phyloP scores from a whole-genome alignment of 2,113 vertebrate genomes.

The Carettochelys insculpta region DNA sequence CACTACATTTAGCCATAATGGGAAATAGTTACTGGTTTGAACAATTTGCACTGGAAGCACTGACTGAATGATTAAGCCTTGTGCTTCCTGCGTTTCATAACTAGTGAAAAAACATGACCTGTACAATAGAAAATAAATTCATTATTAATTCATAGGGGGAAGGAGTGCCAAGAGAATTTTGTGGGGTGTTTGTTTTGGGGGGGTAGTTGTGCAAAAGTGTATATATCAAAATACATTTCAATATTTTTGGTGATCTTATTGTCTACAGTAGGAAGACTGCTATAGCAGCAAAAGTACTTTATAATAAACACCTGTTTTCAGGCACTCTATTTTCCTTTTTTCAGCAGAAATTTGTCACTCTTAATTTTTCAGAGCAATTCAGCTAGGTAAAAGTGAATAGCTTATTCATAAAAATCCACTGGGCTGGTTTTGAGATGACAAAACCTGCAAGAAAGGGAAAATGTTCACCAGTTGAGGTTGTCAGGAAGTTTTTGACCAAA shows the following conservation, averaged over 20 bases:
- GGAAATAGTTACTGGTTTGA: conserved; percentile 53
- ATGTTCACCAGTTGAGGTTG: not conserved
- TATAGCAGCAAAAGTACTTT: not conserved
- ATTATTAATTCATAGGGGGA: not conserved
- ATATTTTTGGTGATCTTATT: not conserved
- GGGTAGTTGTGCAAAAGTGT: not conserved
- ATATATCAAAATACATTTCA: not conserved
- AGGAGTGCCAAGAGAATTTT: not conserved
- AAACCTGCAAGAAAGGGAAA: not conserved
- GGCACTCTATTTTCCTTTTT: not conserved
- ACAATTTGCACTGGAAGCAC: conserved; percentile 44
- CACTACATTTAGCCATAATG: conserved; percentile 58
- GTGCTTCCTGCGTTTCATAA: not conserved
- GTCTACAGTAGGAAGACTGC: not conserved
- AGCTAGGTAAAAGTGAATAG: not conserved
- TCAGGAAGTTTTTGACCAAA: not conserved
- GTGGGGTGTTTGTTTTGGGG: no score
- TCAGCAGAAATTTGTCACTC: not conserved
- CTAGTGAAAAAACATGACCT: conserved; percentile 1
- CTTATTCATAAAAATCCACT: not conserved
- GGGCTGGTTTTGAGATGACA: not conserved
- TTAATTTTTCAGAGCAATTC: not conserved
- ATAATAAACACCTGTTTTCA: not conserved
- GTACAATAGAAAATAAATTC: not conserved
- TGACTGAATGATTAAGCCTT: conserved; percentile 41